These are phyloP conservation scores for Polydrusus tereticollis DNA, from an alignment of 2,888 invertebrate genomes.

Conservation along the genomic window DNA sequence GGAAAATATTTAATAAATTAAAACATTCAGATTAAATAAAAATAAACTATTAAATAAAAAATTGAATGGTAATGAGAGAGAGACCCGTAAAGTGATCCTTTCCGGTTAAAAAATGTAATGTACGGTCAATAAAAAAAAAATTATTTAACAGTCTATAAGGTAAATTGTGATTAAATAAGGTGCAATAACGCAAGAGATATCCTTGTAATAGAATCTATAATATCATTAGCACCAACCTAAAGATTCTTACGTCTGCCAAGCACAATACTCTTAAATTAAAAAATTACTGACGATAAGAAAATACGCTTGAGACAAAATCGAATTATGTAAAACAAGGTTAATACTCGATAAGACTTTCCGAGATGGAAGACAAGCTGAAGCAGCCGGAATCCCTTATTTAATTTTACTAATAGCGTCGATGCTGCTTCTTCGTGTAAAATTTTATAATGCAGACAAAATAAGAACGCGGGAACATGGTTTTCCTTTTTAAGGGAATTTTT, in stretches of 20 bases:
- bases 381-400: constrained; percentile 46
- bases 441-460: constrained; percentile 19
- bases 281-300: constrained; percentile 36
- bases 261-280: constrained; percentile 33
- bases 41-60: no score
- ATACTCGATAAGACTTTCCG: constrained; percentile 43
- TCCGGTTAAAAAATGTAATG: no score
- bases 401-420: constrained; percentile 44
- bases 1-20: no score
- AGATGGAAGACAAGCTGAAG: constrained; percentile 32
- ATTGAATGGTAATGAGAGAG: no score
- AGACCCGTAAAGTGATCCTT: no score
- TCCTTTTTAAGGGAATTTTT: constrained; percentile 29
- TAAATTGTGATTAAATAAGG: no score
- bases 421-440: constrained; percentile 27
- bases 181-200: background rate
- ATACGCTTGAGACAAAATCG: constrained; percentile 38
- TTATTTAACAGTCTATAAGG: no score
- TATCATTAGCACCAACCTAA: background rate
- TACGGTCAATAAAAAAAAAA: no score
- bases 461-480: constrained; percentile 27
- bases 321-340: constrained; percentile 49
- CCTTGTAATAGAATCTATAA: background rate
- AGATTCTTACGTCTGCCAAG: background rate
- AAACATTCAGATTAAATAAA: no score